Percentiles rank a stretch among this genome's conserved stretches.
These are phyloP conservation scores for Drosophila carrolli DNA, from an alignment of 1,140 invertebrate species.

Conservation along the genomic window DNA sequence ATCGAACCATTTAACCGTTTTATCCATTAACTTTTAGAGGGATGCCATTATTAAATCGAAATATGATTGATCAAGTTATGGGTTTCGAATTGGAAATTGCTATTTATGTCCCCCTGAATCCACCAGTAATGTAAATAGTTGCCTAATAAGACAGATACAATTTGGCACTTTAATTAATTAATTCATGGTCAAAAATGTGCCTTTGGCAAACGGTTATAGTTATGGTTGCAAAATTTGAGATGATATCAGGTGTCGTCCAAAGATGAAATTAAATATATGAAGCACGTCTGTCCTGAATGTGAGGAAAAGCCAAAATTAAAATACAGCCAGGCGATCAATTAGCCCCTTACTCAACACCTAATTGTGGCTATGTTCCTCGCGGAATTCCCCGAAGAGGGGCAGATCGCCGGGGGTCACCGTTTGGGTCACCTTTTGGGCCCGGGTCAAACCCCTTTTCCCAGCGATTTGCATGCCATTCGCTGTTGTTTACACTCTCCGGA, in stretches of 20 bases:
- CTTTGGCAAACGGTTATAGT: no score
- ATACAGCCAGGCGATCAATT: not conserved
- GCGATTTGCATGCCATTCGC: conserved; percentile 16
- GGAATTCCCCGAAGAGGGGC: not conserved
- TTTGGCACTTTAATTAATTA: not conserved
- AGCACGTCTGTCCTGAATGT: conserved; percentile 1
- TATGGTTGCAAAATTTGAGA: not conserved
- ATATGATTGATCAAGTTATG: not conserved
- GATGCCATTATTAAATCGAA: not conserved
- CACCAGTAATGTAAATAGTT: not conserved
- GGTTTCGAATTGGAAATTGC: not conserved
- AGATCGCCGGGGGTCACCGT: not conserved
- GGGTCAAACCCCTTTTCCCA: not conserved
- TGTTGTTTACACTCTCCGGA: conserved; percentile 40
- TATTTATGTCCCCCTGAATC: no score
- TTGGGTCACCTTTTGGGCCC: not conserved
- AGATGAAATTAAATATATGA: not conserved
- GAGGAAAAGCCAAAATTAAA: not conserved
- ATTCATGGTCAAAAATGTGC: not conserved
- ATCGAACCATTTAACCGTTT: no score
- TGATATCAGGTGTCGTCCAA: not conserved
- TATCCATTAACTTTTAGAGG: not conserved
- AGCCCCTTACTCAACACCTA: not conserved
- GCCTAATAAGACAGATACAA: not conserved
- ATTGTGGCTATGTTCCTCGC: not conserved